A percentile compares a stretch with the other conserved stretches of the same genome.
Evolutionary conservation across 2,797 vertebrate genomes (phyloP).

Genomic region (Siniperca undulata): DNA sequence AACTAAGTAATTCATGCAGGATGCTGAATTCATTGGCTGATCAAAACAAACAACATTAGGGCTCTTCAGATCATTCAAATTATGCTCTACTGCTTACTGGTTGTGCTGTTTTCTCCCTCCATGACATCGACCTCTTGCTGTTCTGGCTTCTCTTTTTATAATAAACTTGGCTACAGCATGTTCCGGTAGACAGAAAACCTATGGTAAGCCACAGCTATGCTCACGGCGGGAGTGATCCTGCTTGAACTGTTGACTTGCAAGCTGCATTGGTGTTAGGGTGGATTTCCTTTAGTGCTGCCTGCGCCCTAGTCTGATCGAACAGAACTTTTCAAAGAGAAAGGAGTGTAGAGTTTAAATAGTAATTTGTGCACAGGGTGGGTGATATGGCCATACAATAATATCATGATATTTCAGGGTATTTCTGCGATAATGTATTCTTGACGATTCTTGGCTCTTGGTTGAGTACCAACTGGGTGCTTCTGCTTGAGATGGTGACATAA

Average conservation of each 20-base stretch:
- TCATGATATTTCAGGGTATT: too few relatives aligned
- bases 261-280: not conserved
- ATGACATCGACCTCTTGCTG: slow-evolving; percentile 12
- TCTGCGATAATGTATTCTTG: too few relatives aligned
- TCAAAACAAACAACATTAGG: not conserved
- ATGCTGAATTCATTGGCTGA: not conserved
- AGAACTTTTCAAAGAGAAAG: not conserved
- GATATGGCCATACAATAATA: too few relatives aligned
- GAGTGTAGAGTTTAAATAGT: not conserved
- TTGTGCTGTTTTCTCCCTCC: not conserved
- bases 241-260: not conserved
- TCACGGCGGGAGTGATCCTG: not conserved
- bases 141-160: slow-evolving; percentile 11
- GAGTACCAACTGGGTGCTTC: too few relatives aligned
- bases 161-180: not conserved
- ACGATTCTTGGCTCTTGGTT: too few relatives aligned
- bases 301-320: not conserved
- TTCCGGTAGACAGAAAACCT: not conserved
- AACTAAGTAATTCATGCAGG: not conserved
- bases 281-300: slow-evolving; percentile 17
- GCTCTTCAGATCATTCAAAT: not conserved
- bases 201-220: not conserved
- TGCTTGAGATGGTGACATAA: too few relatives aligned
- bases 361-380: not conserved
- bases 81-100: not conserved